Base-by-base conservation (phyloP, 2,888 invertebrate species). In the Teinopalpus imperialis region DNA sequence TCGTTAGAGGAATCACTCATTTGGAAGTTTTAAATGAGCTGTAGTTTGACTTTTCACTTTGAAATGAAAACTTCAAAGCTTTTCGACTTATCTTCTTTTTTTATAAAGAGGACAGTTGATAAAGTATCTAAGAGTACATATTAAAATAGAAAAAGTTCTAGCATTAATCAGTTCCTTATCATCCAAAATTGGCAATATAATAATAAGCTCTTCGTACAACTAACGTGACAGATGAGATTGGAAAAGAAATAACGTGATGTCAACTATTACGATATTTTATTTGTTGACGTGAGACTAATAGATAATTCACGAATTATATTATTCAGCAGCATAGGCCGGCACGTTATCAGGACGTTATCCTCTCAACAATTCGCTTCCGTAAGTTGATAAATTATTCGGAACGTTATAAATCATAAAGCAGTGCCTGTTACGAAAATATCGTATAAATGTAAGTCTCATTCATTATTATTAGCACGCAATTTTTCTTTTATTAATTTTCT, bases 1-100 rank as follows among this genome's bases (percentile, higher is more conserved):
- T 42, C 32, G 32, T 34, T 42, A 42, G 26, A 26, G 26, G 18
- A 13, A 24, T 42, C 32, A 24, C 42, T 32, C 32, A 42, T 42
- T 42, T 34, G 42, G 42, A 42, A 42, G 42, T 42, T 42, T 42
- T 42, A 42, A 42, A 42, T 34, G 42, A 42, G 42, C 42, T 42
- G 32, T 26, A 34, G 42, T 42, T 42, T 42, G n/a, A 32, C 32
- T 32, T 32, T 23, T 34, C 20, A 26, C 26, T 24, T 42, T 34
- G 18, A 24, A n/a, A 16, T 3, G 26, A 26, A 34, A 34, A 32
- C 24, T 34, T 42, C 42, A 42, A 42, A 42, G 42, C 32, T 32
- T 42, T 18, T 12, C 23, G 9, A 16, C 9, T 3, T 16, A 41
- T 24, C 10, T n/a, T 13, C 20, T 40, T 6, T 14, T 14, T 12